Base-by-base conservation (phyloP, 1,140 invertebrate species). In the Episyrphus balteatus region DNA sequence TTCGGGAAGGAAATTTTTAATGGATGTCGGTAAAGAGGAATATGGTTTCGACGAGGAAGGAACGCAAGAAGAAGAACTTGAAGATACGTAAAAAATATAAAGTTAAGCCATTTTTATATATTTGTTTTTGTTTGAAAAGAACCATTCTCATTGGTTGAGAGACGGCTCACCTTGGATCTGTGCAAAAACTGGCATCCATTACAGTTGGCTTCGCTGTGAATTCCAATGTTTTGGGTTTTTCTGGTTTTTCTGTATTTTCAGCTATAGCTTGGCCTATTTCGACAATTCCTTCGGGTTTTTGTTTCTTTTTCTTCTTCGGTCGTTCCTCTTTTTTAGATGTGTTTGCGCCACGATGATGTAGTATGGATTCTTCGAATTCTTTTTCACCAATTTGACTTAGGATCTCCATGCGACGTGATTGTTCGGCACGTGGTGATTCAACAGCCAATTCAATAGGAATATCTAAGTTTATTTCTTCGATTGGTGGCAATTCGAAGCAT, bases 401-500 rank as follows among this genome's bases (percentile, higher is more conserved):
- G 2, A 68, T 59, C 44, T 68, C 62, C n/a, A 60, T 31, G n/a
- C 65, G 65, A 12, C 62, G 60, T 42, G 58, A 59, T 43, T 65
- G 62, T 46, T 67, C 57, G 5, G 53, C 52, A 31, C 59, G 12
- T 1, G 65, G 59, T 11, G 65, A 67, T 44, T 70, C 61, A n/a
- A 69, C 58, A 17, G 69, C 66, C 15, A 65, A 55, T 46, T 71
- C 53, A 13, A 73, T 57, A 3, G 64, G 57, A 9, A 70, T 70
- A 50, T 70, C 63, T 2, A 73, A 54, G 34, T 73, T 57, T 2
- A 73, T 49, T 8, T 70, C 58, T 44, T 73, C 58, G 8, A 67
- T 64, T 10, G 70, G 57, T 9, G 69, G 66, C 34, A 73, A 41
- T 55, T 77, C 75, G 17, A 74, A 59, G 34, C 75, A 75, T 57